phyloP scores from a whole-genome alignment of 2,113 vertebrate species.

The Apteryx mantelli region DNA sequence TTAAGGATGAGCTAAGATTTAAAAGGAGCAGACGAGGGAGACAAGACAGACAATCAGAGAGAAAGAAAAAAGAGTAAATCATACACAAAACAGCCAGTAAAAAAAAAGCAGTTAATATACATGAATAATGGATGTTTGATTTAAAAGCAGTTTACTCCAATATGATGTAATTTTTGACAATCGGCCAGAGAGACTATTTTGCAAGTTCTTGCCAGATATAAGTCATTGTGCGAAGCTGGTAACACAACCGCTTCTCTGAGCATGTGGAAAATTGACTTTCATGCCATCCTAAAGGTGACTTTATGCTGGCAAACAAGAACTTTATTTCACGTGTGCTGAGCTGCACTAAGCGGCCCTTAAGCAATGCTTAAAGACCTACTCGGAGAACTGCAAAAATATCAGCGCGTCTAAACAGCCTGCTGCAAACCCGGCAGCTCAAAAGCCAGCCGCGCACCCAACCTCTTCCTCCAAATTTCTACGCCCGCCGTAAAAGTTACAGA shows the following conservation, averaged over 20 bases:
- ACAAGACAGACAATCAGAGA: constrained; percentile 56
- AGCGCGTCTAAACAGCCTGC: neutral
- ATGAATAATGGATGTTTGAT: constrained; percentile 89
- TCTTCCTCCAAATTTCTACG: neutral
- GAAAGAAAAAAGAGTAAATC: constrained; percentile 77
- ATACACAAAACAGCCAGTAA: constrained; percentile 74
- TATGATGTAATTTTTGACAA: constrained; percentile 95
- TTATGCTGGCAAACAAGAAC: constrained; percentile 56
- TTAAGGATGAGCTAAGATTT: constrained; percentile 80
- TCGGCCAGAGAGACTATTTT: constrained; percentile 90
- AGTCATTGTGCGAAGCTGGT: constrained; percentile 82
- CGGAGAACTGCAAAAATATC: neutral
- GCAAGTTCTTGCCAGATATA: constrained; percentile 84
- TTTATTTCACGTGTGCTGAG: constrained; percentile 7
- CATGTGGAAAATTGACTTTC: constrained; percentile 76
- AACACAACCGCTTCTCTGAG: constrained; percentile 50
- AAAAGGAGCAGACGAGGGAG: constrained; percentile 64
- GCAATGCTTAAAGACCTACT: neutral
- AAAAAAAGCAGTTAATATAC: constrained; percentile 83
- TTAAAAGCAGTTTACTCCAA: constrained; percentile 87
- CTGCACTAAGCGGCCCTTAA: neutral
- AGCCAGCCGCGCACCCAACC: neutral
- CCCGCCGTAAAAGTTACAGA: neutral
- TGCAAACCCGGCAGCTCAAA: neutral
- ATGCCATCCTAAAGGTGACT: constrained; percentile 78